Percentiles rank a stretch among this genome's conserved stretches.
phyloP scores from a whole-genome alignment of 2,797 vertebrate genomes.

The Coreius guichenoti region DNA sequence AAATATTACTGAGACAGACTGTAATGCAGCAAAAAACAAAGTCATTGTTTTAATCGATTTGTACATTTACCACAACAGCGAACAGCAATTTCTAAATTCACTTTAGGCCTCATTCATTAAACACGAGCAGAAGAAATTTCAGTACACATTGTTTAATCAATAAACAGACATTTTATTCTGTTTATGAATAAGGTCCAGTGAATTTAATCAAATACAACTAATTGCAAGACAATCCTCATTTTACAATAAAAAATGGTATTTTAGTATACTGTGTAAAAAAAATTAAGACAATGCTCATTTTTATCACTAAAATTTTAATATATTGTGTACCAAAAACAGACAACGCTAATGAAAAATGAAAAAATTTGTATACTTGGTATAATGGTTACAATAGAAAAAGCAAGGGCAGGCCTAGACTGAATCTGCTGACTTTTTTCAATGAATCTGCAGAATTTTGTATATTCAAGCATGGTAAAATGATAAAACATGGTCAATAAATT shows the following conservation, averaged over 20 bases:
- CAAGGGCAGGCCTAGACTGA: background rate
- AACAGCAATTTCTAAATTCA: slow-evolving; percentile 17
- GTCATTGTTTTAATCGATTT: slow-evolving; percentile 11
- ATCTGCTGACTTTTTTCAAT: background rate
- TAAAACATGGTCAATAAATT: background rate
- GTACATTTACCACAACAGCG: background rate
- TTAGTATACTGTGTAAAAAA: background rate
- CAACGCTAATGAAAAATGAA: background rate
- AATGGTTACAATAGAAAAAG: background rate
- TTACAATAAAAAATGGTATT: background rate
- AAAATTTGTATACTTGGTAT: background rate
- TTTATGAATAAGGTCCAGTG: background rate
- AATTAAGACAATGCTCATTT: background rate
- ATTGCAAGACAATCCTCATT: background rate
- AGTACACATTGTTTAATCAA: background rate
- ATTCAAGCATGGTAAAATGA: background rate
- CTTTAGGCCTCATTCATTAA: slow-evolving; percentile 33
- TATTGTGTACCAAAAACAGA: background rate
- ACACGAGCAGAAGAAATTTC: slow-evolving; percentile 6
- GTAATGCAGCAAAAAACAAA: background rate
- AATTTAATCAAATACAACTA: background rate
- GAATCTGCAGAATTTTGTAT: background rate
- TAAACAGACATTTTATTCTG: background rate
- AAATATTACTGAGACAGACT: background rate
- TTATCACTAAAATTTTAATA: background rate